A percentile compares a stretch with the other conserved stretches of the same genome.
Evolutionary conservation across 2,888 invertebrate species (phyloP).

Genomic region (Hypolimnas misippus): DNA sequence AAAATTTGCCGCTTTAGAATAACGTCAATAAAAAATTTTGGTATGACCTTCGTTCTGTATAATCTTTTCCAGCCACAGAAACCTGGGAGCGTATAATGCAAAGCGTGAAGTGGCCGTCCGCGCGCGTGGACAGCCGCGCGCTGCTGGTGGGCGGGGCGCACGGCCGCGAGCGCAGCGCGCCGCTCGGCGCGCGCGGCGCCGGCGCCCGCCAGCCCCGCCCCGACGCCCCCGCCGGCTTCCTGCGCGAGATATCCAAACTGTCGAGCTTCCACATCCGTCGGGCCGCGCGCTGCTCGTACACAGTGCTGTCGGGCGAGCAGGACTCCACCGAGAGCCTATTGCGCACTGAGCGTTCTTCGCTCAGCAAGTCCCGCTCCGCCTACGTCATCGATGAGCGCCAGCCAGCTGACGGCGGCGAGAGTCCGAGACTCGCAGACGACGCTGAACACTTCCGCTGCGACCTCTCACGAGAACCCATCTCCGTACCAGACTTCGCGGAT

Average conservation of each 20-base stretch:
- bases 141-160: conserved; percentile 84
- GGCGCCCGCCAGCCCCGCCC: conserved; percentile 70
- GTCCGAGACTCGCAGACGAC: conserved; percentile 60
- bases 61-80: conserved; percentile 85
- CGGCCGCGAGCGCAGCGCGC: conserved; percentile 66
- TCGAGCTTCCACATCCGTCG: conserved; percentile 88
- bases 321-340: conserved; percentile 88
- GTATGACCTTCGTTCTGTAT: no score
- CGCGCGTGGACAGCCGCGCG: conserved; percentile 88
- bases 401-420: conserved; percentile 56
- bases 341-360: conserved; percentile 59
- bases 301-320: conserved; percentile 85
- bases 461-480: conserved; percentile 87
- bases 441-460: conserved; percentile 56
- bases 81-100: conserved; percentile 89
- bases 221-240: conserved; percentile 76
- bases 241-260: conserved; percentile 88
- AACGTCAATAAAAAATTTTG: no score
- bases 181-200: conserved; percentile 46
- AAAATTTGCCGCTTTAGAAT: no score
- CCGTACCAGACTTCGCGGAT: conserved; percentile 89
- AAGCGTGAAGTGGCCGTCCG: conserved; percentile 86
- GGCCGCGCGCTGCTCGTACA: conserved; percentile 88
- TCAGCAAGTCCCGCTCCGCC: conserved; percentile 85
- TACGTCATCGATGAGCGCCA: conserved; percentile 79